Evolutionary conservation across 2,888 invertebrate species (phyloP), one percentile per base, ranked within the genome.

Genomic region (Tipula vernalis): DNA sequence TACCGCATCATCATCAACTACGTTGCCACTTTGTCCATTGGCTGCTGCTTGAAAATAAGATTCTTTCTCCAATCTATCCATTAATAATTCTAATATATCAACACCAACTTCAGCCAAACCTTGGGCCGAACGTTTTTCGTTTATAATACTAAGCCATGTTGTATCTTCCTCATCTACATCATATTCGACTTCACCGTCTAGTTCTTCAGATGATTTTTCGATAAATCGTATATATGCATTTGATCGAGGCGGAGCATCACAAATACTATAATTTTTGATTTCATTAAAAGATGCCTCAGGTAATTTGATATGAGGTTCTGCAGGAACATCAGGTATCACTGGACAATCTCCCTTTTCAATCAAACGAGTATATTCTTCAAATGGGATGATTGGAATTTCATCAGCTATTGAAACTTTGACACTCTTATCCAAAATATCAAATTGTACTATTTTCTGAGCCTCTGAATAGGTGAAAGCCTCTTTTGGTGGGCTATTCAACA

Each of bases 161-260:
- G 96, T 96, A 90, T 99, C 99, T 92, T 99, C 99, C 91, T 99
- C 99, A 91, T 99, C 99, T 89, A 99, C 96, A 92, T 99, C 99
- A 92, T 99, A 99, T 91, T 99, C 99, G 6, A 95, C 95, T 89
- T 95, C 97, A 87, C 98, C 98, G 90, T 99, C 98, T 39, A 99
- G 92, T 90, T 99, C 98, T 91, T 99, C 98, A 0, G 96, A 95
- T 8, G 98, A 97, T 90, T 98, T 97, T 90, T 99, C 99, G 90
- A 98, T 98, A 90, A 98, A 98, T 87, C 98, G 94, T 87, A 98
- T 98, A 90, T 98, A 98, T 0, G 97, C 96, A 91, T 96, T 96
- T 0, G 98, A 96, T 85, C 97, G 93, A 0, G 96, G 93, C 85
- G 97, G 96, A 0, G 97, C 97, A 92, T 97, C 96, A 89, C 95